Percentiles rank a stretch among this genome's conserved stretches.
phyloP scores from a whole-genome alignment of 2,888 invertebrate genomes.

The Agrochola circellaris region DNA sequence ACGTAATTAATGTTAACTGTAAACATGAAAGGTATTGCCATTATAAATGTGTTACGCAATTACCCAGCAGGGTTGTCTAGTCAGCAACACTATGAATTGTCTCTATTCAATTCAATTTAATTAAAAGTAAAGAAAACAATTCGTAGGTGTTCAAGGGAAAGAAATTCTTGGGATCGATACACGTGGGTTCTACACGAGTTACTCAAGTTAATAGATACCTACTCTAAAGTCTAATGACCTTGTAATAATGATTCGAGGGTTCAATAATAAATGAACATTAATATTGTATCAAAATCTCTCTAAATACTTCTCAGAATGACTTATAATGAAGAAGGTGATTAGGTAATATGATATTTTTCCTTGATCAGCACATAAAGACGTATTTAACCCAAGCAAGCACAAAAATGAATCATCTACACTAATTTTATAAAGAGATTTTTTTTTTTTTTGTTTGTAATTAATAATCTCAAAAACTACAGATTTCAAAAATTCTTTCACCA shows the following conservation, averaged over 20 bases:
- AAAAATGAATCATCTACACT: no score
- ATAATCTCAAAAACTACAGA: no score
- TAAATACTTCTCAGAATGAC: not conserved
- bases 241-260: not conserved
- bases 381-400: not conserved
- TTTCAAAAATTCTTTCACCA: no score
- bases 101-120: not conserved
- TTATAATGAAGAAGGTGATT: not conserved
- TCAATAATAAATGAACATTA: not conserved
- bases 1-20: not conserved
- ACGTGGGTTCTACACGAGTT: constrained; percentile 12
- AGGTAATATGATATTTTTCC: constrained; percentile 12
- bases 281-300: not conserved
- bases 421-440: no score
- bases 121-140: constrained; percentile 11
- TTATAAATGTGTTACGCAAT: not conserved
- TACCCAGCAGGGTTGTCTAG: not conserved
- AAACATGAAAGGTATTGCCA: not conserved
- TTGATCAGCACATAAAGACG: no score
- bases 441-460: no score
- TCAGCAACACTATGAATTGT: not conserved
- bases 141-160: not conserved
- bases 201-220: not conserved
- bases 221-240: not conserved
- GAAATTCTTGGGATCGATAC: not conserved